A percentile compares a stretch with the other conserved stretches of the same genome.
Evolutionary conservation across 2,888 invertebrate genomes (phyloP).

Genomic region (Hyles lineata): DNA sequence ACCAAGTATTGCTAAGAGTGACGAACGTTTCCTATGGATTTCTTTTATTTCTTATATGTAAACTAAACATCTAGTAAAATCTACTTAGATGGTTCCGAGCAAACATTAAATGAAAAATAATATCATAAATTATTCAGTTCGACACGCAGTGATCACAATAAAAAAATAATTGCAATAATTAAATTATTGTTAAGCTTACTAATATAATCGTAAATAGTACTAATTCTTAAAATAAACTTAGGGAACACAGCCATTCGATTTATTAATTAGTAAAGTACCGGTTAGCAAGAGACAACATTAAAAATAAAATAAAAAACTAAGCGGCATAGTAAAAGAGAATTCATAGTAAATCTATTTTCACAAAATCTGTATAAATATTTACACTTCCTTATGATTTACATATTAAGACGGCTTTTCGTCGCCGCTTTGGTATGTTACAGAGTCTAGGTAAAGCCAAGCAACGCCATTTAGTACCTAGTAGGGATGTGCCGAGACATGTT

Average conservation of each 20-base stretch:
- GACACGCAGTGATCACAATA: too few relatives aligned
- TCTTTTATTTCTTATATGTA: too few relatives aligned
- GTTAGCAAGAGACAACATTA: not conserved
- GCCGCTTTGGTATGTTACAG: constrained; percentile 45
- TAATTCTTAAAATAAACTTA: not conserved
- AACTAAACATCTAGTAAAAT: too few relatives aligned
- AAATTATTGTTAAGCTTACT: not conserved
- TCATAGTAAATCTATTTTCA: not conserved
- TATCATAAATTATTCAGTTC: too few relatives aligned
- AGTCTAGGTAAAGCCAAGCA: constrained; percentile 65
- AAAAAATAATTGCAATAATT: not conserved
- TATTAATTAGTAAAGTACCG: not conserved
- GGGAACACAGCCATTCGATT: not conserved
- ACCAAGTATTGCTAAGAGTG: too few relatives aligned
- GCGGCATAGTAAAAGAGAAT: not conserved
- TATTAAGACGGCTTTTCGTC: constrained; percentile 37
- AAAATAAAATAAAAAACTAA: not conserved
- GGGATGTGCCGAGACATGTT: constrained; percentile 45
- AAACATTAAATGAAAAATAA: too few relatives aligned
- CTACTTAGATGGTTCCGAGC: too few relatives aligned
- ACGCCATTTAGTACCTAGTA: constrained; percentile 55
- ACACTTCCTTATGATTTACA: constrained; percentile 30
- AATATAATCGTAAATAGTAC: not conserved
- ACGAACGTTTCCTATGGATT: too few relatives aligned
- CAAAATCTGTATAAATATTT: not conserved